A percentile compares a stretch with the other conserved stretches of the same genome.
These are phyloP conservation scores for Eulemur coronatus DNA, from an alignment of 2,797 vertebrate genomes.

Conservation along the genomic window DNA sequence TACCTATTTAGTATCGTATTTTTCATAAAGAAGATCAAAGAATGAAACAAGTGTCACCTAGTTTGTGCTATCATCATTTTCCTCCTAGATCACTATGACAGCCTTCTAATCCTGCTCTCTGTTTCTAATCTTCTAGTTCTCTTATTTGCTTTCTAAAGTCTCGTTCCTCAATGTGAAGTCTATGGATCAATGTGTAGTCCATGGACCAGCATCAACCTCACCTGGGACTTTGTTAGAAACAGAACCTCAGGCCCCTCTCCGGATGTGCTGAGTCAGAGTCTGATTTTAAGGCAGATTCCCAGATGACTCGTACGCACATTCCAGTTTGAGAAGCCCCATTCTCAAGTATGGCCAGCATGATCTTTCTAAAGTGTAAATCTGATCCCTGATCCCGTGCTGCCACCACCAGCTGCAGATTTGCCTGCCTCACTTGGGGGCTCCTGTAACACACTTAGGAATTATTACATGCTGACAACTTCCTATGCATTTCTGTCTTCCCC, in stretches of 20 bases:
- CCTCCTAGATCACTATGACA: not conserved
- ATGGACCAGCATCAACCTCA: not conserved
- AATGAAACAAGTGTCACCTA: not conserved
- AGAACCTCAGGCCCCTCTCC: not conserved
- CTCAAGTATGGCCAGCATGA: not conserved
- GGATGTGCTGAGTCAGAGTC: not conserved
- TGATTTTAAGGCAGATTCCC: not conserved
- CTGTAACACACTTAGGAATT: not conserved
- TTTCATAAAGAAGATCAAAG: not conserved
- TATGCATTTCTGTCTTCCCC: not conserved
- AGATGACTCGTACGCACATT: not conserved
- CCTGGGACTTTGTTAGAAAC: not conserved
- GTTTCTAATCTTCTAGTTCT: not conserved
- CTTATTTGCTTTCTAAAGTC: not conserved
- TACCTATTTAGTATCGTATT: not conserved
- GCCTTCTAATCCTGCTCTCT: not conserved
- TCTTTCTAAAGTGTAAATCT: slow-evolving; percentile 13
- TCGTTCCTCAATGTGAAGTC: not conserved
- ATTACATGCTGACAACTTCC: not conserved
- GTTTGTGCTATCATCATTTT: not conserved
- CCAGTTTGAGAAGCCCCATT: not conserved
- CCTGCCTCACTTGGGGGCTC: accelerated
- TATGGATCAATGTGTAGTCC: not conserved
- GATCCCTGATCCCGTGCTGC: not conserved
- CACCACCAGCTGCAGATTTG: not conserved